Percentiles rank a stretch among this genome's conserved stretches.
phyloP scores from a whole-genome alignment of 2,888 invertebrate genomes.

The Zygaena filipendulae region DNA sequence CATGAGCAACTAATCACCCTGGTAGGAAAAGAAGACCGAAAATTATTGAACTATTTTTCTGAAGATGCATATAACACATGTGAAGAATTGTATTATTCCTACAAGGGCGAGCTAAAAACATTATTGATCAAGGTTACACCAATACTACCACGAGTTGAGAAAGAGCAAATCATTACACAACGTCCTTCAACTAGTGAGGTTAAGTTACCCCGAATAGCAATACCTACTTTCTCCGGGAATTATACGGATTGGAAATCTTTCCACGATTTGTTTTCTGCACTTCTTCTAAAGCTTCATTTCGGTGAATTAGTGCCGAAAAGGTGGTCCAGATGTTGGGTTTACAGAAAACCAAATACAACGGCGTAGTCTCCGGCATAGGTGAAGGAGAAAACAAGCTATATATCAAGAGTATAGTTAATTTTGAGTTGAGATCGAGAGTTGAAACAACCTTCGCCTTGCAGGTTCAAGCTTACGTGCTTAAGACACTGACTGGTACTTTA shows the following conservation, averaged over 20 bases:
- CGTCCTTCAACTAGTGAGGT: no score
- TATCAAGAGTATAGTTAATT: conserved; percentile 7
- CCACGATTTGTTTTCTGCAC: conserved; percentile 14
- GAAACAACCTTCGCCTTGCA: conserved; percentile 1
- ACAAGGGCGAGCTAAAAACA: no score
- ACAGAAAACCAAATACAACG: conserved; percentile 1
- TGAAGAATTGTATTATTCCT: no score
- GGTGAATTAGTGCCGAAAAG: conserved; percentile 10
- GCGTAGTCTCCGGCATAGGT: conserved; percentile 9
- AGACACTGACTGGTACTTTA: conserved; percentile 8
- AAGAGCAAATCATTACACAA: no score
- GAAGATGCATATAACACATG: no score
- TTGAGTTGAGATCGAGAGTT: conserved; percentile 5
- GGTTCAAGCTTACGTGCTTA: conserved; percentile 12
- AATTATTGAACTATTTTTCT: no score
- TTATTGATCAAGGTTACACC: no score
- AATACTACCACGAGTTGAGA: no score
- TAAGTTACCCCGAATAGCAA: conserved; percentile 9
- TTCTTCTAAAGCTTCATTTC: conserved; percentile 12
- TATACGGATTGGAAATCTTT: conserved; percentile 12
- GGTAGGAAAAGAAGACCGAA: no score
- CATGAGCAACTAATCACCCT: no score
- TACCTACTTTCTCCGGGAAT: conserved; percentile 10
- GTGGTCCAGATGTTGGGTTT: conserved; percentile 9
- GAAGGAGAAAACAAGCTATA: conserved; percentile 1